Percentiles rank a stretch among this genome's conserved stretches.
These are phyloP conservation scores for Mionectes olivaceus DNA, from an alignment of 2,797 vertebrate species.

Conservation along the genomic window DNA sequence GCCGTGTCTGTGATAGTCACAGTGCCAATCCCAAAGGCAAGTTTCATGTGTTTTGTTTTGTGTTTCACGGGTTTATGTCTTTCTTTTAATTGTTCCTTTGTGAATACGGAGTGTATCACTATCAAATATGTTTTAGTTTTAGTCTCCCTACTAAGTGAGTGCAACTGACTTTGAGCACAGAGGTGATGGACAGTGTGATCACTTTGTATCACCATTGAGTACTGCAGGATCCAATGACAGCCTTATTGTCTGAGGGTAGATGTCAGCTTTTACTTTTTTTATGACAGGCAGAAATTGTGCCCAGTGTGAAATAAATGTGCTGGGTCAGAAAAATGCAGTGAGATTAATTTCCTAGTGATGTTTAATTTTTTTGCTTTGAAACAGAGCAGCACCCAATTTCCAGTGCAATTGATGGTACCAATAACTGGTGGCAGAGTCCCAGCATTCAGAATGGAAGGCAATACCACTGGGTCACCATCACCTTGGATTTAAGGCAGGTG, in stretches of 20 bases:
- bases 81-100: not conserved
- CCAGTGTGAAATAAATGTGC: not conserved
- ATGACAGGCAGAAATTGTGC: not conserved
- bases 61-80: not conserved
- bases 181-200: not conserved
- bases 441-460: slow-evolving; percentile 94
- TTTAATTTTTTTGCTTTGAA: slow-evolving; percentile 20
- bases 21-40: slow-evolving; percentile 88
- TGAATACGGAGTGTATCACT: not conserved
- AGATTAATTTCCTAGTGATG: not conserved
- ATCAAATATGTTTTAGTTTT: not conserved
- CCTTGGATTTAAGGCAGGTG: slow-evolving; percentile 94
- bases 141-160: rapidly evolving
- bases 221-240: not conserved
- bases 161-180: not conserved
- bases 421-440: slow-evolving; percentile 97
- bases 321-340: not conserved
- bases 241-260: not conserved
- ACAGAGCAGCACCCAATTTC: slow-evolving; percentile 92
- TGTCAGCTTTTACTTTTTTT: not conserved
- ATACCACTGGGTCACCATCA: slow-evolving; percentile 94
- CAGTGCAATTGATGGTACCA: slow-evolving; percentile 93
- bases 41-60: not conserved
- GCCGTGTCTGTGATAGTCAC: slow-evolving; percentile 85
- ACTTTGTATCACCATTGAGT: rapidly evolving